These are phyloP conservation scores for Procavia capensis DNA, from an alignment of 2,113 vertebrate genomes.

Conservation along the genomic window DNA sequence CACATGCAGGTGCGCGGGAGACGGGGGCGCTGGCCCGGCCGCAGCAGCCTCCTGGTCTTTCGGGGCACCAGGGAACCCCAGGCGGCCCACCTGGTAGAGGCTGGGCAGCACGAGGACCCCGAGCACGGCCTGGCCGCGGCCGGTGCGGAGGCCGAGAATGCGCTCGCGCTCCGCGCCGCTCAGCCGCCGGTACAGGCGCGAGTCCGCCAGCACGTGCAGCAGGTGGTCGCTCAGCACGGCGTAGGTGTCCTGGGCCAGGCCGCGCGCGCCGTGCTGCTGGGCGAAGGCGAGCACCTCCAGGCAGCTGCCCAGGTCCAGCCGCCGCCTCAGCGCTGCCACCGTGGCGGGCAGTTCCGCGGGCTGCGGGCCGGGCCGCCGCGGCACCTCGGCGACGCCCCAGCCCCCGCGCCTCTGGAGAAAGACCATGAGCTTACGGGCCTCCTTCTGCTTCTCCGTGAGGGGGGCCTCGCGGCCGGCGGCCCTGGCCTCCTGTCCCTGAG, in stretches of 20 bases:
- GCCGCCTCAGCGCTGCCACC: background rate
- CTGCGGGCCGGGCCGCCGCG: background rate
- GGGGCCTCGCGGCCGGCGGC: background rate
- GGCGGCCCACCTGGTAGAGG: slow-evolving; percentile 65
- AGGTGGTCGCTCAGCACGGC: slow-evolving; percentile 81
- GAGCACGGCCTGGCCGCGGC: slow-evolving; percentile 70
- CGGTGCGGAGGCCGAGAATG: slow-evolving; percentile 70
- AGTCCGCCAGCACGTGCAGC: slow-evolving; percentile 78
- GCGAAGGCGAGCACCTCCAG: slow-evolving; percentile 78
- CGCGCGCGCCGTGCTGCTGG: slow-evolving; percentile 56
- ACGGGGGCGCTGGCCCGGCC: accelerated
- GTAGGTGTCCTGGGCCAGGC: slow-evolving; percentile 69
- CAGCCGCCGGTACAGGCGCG: slow-evolving; percentile 79
- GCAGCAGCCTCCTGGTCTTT: background rate
- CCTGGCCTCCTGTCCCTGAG: accelerated
- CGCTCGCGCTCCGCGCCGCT: slow-evolving; percentile 76
- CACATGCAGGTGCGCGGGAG: slow-evolving; percentile 60
- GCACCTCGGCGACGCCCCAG: slow-evolving; percentile 33
- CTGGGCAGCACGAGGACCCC: slow-evolving; percentile 73
- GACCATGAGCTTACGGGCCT: slow-evolving; percentile 37
- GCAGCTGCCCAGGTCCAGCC: slow-evolving; percentile 77
- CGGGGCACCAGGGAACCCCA: background rate
- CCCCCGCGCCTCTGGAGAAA: slow-evolving; percentile 59
- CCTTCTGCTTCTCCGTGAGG: slow-evolving; percentile 54
- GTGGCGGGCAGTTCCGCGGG: background rate